Base-by-base conservation (phyloP, 2,797 vertebrate species). In the Gymnocypris eckloni region DNA sequence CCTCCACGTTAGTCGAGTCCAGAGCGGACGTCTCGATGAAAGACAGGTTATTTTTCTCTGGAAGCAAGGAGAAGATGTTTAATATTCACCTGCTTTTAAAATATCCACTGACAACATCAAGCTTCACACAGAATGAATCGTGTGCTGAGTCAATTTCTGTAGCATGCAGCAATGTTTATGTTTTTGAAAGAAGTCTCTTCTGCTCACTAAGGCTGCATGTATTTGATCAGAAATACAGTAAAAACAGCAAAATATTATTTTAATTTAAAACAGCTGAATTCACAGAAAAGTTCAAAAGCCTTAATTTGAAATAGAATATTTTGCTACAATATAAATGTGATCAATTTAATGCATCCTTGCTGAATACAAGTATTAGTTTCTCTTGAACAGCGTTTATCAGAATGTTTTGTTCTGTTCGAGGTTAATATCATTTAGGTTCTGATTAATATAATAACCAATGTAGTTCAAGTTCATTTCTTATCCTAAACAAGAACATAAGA, bases 21-120 rank as follows among this genome's bases (percentile, higher is more conserved):
- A 99, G 94, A 82, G 98, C 98, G 33, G 98, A 99, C 0, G 98
- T 99, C 94, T 99, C 98, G 90, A 99, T 99, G 94, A 99, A 99
- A 66, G 98, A 99, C 90, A 99, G 93, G 91, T 96, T 98, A 95
- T 99, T 99, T 91, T 99, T 99, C 91, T 99, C 98, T 99, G 94
- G 11, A 93, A 93, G 16, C 87, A 20, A 89, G 37, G 71, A 85
- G 85, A 81, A 22, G 10, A 8, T 20, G 61, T 37, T 83, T 81
- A 81, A 39, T 28, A 28, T 59, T 59, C 54, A 45, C n/a, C 10
- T 28, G 45, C 1, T 81, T 22, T 54, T n/a, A 39, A n/a, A 37
- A 12, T n/a, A 81, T 54, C n/a, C 33, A 37, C 33, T 4, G 43
- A 45, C 2, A 39, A 43, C 48, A 61, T 6, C 18, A 20, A 54